Evolutionary conservation across 2,113 vertebrate species (phyloP).

Genomic region (Ammodytes marinus): DNA sequence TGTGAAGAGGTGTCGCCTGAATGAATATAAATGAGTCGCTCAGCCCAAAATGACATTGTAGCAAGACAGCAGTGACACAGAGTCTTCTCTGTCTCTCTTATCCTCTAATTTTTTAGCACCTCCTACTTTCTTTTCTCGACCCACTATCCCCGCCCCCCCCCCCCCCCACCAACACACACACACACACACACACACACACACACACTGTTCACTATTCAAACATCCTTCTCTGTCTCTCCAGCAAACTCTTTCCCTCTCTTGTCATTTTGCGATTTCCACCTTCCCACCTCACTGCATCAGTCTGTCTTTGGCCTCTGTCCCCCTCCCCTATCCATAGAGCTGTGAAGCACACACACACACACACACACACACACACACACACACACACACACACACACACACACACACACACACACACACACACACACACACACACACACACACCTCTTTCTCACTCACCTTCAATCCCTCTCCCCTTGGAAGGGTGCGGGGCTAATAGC

Average conservation of each 20-base stretch:
- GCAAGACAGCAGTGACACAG: conserved; percentile 23
- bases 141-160: too few relatives aligned
- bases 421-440: background rate
- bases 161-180: too few relatives aligned
- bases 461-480: conserved; percentile 51
- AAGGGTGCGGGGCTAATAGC: conserved; percentile 66
- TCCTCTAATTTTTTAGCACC: conserved; percentile 13
- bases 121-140: background rate
- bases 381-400: background rate
- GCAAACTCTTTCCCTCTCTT: conserved; percentile 17
- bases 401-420: background rate
- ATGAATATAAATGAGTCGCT: conserved; percentile 48
- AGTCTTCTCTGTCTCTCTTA: conserved; percentile 4
- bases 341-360: conserved; percentile 17
- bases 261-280: conserved; percentile 44
- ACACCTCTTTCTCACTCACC: conserved; percentile 46
- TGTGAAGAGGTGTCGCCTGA: conserved; percentile 52
- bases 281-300: conserved; percentile 30
- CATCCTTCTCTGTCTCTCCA: conserved; percentile 13
- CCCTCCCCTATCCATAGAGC: conserved; percentile 37
- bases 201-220: too few relatives aligned
- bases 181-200: too few relatives aligned
- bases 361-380: background rate
- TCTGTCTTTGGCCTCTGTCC: conserved; percentile 41
- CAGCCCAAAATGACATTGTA: conserved; percentile 17